These are phyloP conservation scores for Sminthurinus signatus DNA, from an alignment of 1,140 invertebrate genomes.

Conservation along the genomic window DNA sequence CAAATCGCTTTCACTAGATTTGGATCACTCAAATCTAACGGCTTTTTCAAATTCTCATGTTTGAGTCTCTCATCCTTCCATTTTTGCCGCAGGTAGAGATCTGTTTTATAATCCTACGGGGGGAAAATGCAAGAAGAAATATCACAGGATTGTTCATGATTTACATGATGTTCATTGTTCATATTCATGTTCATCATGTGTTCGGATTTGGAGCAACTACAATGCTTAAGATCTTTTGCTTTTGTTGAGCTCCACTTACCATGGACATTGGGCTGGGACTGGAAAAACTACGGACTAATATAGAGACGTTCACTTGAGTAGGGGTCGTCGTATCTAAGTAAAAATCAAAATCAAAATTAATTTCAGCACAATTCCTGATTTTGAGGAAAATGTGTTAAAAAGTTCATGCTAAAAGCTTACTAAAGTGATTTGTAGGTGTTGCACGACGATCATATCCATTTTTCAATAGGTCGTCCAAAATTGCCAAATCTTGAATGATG, in stretches of 20 bases:
- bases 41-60: slow-evolving; percentile 50
- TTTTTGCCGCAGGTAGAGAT: slow-evolving; percentile 49
- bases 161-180: no score
- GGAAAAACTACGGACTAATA: slow-evolving; percentile 52
- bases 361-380: no score
- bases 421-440: slow-evolving; percentile 31
- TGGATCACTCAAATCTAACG: slow-evolving; percentile 54
- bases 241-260: slow-evolving; percentile 50
- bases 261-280: slow-evolving; percentile 52
- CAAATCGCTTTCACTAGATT: slow-evolving; percentile 55
- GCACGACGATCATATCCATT: slow-evolving; percentile 28
- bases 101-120: slow-evolving; percentile 55
- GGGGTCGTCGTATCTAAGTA: slow-evolving; percentile 41
- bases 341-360: no score
- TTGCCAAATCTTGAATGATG: slow-evolving; percentile 25
- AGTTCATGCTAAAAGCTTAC: no score
- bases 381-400: no score
- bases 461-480: slow-evolving; percentile 27
- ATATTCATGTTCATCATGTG: no score
- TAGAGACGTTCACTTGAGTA: slow-evolving; percentile 49
- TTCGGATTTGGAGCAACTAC: no score
- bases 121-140: not conserved
- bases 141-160: no score
- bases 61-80: slow-evolving; percentile 53
- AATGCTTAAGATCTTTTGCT: no score